phyloP scores from a whole-genome alignment of 2,797 vertebrate species.

The Morelia viridis region DNA sequence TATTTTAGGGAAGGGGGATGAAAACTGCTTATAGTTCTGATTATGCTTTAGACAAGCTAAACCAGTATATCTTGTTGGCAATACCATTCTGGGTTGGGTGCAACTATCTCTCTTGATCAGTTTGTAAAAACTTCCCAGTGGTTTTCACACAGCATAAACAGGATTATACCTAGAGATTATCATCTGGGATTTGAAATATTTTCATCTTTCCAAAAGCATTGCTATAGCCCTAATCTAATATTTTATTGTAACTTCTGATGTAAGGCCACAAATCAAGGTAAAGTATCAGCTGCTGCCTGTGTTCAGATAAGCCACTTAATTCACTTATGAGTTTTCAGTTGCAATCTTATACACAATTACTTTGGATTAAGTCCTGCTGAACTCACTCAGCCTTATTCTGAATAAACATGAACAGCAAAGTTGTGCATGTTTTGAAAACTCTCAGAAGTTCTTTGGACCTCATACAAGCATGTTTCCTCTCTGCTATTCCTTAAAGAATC shows the following conservation, averaged over 20 bases:
- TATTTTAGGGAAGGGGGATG: not conserved
- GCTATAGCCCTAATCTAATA: conserved; percentile 7
- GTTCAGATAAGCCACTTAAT: not conserved
- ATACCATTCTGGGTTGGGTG: conserved; percentile 41
- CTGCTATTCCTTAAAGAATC: not conserved
- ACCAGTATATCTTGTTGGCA: conserved; percentile 43
- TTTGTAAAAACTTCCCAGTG: conserved; percentile 28
- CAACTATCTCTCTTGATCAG: conserved; percentile 41
- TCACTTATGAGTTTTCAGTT: not conserved
- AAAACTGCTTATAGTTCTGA: not conserved
- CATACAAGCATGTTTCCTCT: not conserved
- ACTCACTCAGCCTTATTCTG: not conserved
- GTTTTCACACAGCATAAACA: conserved; percentile 43
- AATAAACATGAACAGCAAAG: not conserved
- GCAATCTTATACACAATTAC: not conserved
- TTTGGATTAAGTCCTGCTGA: not conserved
- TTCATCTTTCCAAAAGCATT: conserved; percentile 38
- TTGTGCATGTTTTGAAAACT: not conserved
- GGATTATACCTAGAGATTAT: conserved; percentile 40
- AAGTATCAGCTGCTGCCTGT: not conserved
- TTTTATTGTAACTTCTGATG: not conserved
- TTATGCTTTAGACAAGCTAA: conserved; percentile 7
- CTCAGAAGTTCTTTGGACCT: not conserved
- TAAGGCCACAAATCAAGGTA: conserved; percentile 17
- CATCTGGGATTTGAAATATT: conserved; percentile 33